Evolutionary conservation across 2,113 vertebrate genomes (phyloP), one percentile per base, ranked within the genome.

Genomic region (Pao palembangensis): DNA sequence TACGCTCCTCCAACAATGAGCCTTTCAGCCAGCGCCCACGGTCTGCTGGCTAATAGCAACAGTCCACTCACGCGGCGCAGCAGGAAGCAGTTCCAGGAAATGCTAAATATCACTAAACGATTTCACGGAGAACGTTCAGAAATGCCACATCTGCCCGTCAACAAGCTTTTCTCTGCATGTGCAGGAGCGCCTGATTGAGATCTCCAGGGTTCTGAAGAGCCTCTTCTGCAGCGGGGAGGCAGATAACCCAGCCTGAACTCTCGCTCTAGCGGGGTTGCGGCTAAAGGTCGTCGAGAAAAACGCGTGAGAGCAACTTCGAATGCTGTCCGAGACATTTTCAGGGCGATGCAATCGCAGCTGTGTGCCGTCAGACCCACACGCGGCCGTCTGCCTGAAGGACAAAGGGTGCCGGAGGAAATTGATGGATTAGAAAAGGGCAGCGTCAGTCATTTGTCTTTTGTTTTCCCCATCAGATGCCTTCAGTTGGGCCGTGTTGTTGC

Each of bases 361-460:
- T 14, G 41, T 28, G 38, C 65, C 51, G 65, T 54, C 49, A 44
- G 50, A 52, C 78, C 53, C 48, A 28, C 60, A 61, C 61, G 60
- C 47, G 2, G 55, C 78, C 63, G 61, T 64, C 43, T 3, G 60
- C 73, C 80, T 71, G 71, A 87, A 89, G 84, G 83, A 87, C 85
- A 87, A 82, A 86, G 71, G 67, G 78, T 75, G 79, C 55, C 11
- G 49, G 58, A 75, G 82, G 69, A 81, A 86, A 85, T 75, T 78
- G 82, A 88, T 84, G 75, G 78, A 89, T 87, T 87, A 81, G 58
- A 80, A 85, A 89, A 89, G 82, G 85, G 62, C 85, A 78, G 55
- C 47, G 55, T 67, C 48, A 19, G 77, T 84, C 74, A 82, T 89
- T 88, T 87, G 75, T 83, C 83, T 87, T 85, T 86, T 85, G 80